phyloP scores from a whole-genome alignment of 1,140 invertebrate genomes.

The Megalonaias nervosa region DNA sequence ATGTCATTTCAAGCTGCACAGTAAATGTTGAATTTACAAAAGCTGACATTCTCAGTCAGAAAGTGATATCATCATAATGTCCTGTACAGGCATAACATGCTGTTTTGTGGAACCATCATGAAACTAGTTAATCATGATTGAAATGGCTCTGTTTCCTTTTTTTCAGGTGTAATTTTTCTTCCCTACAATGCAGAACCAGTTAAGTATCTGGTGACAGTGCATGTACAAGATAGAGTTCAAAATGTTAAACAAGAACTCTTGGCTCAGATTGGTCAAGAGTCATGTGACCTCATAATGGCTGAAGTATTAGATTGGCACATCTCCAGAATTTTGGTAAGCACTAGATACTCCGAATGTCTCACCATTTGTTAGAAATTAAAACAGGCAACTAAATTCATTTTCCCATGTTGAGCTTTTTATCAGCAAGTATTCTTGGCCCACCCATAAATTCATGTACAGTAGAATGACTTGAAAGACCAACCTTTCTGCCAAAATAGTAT shows the following conservation, averaged over 20 bases:
- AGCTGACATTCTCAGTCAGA: no score
- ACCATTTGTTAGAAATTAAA: no score
- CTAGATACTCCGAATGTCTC: not conserved
- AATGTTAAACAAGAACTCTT: conserved; percentile 76
- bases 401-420: no score
- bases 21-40: no score
- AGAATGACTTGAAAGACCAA: no score
- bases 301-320: conserved; percentile 80
- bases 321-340: conserved; percentile 75
- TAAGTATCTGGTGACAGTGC: conserved; percentile 77
- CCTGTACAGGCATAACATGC: not conserved
- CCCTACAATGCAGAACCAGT: conserved; percentile 72
- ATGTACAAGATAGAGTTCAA: conserved; percentile 77
- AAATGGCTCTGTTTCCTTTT: conserved; percentile 11
- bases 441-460: no score
- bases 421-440: no score
- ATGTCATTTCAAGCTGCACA: no score
- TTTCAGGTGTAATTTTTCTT: conserved; percentile 77
- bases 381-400: no score
- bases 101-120: not conserved
- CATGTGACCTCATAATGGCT: conserved; percentile 74
- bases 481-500: no score
- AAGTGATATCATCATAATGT: no score
- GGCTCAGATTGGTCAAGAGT: conserved; percentile 64
- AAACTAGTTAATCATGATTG: not conserved